These are phyloP conservation scores for Gymnarchus niloticus DNA, from an alignment of 2,113 vertebrate species.

Conservation along the genomic window DNA sequence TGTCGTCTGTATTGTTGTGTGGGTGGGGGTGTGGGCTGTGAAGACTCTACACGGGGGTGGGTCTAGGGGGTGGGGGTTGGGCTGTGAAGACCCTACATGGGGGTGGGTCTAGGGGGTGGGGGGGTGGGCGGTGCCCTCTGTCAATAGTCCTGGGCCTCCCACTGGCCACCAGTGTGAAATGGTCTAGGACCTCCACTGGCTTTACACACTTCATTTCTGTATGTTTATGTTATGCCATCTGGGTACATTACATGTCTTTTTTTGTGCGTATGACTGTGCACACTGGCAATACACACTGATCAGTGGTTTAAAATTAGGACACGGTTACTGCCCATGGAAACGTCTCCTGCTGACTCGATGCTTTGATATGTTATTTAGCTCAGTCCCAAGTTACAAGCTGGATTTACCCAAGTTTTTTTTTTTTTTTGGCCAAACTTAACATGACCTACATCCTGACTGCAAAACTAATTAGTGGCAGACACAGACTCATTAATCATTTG, in stretches of 20 bases:
- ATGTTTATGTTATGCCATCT: background rate
- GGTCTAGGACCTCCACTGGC: too few relatives aligned
- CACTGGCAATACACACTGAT: background rate
- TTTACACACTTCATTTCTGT: too few relatives aligned
- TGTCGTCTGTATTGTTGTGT: too few relatives aligned
- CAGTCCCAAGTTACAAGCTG: background rate
- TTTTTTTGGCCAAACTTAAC: conserved; percentile 6
- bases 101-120: too few relatives aligned
- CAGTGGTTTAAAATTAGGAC: background rate
- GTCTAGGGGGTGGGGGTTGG: too few relatives aligned
- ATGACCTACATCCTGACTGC: conserved; percentile 7
- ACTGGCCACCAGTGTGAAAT: too few relatives aligned
- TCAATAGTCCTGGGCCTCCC: too few relatives aligned
- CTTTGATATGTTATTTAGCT: conserved; percentile 9
- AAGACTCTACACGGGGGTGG: too few relatives aligned
- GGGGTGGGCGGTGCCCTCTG: too few relatives aligned
- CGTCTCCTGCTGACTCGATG: background rate
- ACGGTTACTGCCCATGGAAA: background rate
- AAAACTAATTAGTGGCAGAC: background rate
- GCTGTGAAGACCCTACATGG: too few relatives aligned
- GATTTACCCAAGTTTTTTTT: background rate
- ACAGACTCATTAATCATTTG: background rate
- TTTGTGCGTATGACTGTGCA: background rate
- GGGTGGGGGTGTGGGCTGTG: too few relatives aligned
- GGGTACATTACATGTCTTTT: background rate